These are phyloP conservation scores for Onychomys leucogaster DNA, from an alignment of 2,797 vertebrate genomes.

Conservation along the genomic window DNA sequence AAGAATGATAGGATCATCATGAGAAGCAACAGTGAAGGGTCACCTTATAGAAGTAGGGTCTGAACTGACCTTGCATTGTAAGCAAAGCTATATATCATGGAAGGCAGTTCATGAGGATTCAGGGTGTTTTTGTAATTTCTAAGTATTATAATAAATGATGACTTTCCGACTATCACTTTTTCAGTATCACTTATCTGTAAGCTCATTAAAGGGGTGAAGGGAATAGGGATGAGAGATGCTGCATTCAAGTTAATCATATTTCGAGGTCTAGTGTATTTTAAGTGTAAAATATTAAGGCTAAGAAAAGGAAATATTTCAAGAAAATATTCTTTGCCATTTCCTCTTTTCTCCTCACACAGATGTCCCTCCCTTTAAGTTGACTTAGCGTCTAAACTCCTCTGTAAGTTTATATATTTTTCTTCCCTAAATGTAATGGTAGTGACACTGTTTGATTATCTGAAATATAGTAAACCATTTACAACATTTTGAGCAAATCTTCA, in stretches of 20 bases:
- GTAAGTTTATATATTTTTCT: conserved; percentile 7
- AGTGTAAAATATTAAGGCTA: conserved; percentile 37
- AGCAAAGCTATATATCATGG: not conserved
- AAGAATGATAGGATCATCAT: not conserved
- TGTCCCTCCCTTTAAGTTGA: not conserved
- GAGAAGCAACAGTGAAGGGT: not conserved
- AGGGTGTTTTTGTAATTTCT: conserved; percentile 4
- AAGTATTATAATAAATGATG: conserved; percentile 7
- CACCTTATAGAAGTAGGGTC: not conserved
- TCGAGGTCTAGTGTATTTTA: conserved; percentile 42
- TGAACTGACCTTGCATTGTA: not conserved
- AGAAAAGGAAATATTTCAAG: conserved; percentile 60
- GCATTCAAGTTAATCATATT: conserved; percentile 43
- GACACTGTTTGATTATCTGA: conserved; percentile 5
- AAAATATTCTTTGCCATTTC: not conserved
- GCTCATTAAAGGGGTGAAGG: conserved; percentile 57
- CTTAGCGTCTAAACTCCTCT: conserved; percentile 14
- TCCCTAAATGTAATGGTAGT: not conserved
- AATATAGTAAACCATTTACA: not conserved
- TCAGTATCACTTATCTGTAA: not conserved
- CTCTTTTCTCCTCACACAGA: not conserved
- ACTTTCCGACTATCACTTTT: not conserved
- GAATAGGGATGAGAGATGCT: not conserved
- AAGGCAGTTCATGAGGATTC: conserved; percentile 27
- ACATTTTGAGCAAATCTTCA: not conserved